Evolutionary conservation across 2,797 vertebrate species (phyloP).

Genomic region (Pangasius sanitwongsei): DNA sequence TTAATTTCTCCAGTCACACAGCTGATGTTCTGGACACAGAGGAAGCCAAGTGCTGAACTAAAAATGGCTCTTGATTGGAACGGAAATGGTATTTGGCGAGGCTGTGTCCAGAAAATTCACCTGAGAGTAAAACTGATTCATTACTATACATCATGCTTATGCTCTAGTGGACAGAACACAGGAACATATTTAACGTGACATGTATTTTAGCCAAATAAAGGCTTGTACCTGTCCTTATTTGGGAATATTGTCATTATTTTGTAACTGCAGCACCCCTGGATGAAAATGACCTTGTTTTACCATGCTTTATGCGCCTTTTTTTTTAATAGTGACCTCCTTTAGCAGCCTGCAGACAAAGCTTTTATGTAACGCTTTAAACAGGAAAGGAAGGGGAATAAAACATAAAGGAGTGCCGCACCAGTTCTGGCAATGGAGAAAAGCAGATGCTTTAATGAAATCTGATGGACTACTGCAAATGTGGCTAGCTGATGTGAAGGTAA

Average conservation of each 20-base stretch:
- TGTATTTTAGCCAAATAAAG: neutral
- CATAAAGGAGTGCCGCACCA: neutral
- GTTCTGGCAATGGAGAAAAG: neutral
- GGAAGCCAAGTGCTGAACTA: neutral
- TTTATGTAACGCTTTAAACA: slow-evolving; percentile 31
- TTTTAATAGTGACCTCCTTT: neutral
- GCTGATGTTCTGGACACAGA: neutral
- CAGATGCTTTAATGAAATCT: neutral
- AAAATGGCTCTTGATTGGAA: neutral
- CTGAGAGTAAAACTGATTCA: neutral
- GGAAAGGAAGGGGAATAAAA: slow-evolving; percentile 50
- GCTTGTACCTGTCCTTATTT: neutral
- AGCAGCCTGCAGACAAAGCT: slow-evolving; percentile 28
- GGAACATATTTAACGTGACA: neutral
- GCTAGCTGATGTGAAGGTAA: neutral
- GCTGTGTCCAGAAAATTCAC: neutral
- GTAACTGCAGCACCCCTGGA: neutral
- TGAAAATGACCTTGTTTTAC: neutral
- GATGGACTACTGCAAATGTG: neutral
- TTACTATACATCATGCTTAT: neutral
- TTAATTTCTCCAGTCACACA: slow-evolving; percentile 4
- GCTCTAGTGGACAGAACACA: neutral
- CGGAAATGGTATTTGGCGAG: neutral
- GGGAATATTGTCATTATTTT: neutral
- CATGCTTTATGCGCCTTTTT: neutral